These are phyloP conservation scores for Drosophila virilis DNA, from an alignment of 1,140 invertebrate genomes.

Conservation along the genomic window DNA sequence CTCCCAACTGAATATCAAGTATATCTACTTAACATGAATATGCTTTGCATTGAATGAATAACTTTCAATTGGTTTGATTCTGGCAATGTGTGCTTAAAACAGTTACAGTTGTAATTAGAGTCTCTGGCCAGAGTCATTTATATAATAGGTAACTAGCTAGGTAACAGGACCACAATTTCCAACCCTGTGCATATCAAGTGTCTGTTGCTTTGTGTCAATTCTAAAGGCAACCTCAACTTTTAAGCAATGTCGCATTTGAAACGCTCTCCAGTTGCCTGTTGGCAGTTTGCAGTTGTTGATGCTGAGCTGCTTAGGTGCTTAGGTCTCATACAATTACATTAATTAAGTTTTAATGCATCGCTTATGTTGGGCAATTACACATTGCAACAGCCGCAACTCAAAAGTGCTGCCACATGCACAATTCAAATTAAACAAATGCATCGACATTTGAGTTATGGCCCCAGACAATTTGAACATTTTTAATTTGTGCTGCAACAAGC, in stretches of 20 bases:
- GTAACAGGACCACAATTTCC: constrained; percentile 15
- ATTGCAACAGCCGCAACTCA: constrained; percentile 3
- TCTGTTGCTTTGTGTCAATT: constrained; percentile 25
- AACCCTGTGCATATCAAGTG: constrained; percentile 9
- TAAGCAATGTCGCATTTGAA: constrained; percentile 27
- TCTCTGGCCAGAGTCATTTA: constrained; percentile 7
- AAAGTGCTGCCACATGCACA: constrained; percentile 71
- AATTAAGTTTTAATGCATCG: constrained; percentile 60
- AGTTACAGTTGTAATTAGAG: constrained; percentile 11
- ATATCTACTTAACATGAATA: not conserved
- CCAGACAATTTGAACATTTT: constrained; percentile 72
- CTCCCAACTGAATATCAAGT: not conserved
- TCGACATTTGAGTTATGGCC: constrained; percentile 76
- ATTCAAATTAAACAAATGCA: constrained; percentile 75
- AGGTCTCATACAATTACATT: constrained; percentile 42
- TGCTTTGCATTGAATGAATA: not conserved
- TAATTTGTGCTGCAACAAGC: constrained; percentile 65
- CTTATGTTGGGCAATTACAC: constrained; percentile 48
- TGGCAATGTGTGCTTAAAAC: constrained; percentile 1
- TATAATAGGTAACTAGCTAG: constrained; percentile 5
- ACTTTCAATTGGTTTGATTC: constrained; percentile 13
- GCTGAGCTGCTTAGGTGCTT: constrained; percentile 26
- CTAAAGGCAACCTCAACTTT: constrained; percentile 28
- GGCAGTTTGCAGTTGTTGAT: constrained; percentile 2
- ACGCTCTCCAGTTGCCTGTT: constrained; percentile 8